Evolutionary conservation across 2,888 invertebrate species (phyloP), one percentile per base, ranked within the genome.

Genomic region (Tuberolachnus salignus): DNA sequence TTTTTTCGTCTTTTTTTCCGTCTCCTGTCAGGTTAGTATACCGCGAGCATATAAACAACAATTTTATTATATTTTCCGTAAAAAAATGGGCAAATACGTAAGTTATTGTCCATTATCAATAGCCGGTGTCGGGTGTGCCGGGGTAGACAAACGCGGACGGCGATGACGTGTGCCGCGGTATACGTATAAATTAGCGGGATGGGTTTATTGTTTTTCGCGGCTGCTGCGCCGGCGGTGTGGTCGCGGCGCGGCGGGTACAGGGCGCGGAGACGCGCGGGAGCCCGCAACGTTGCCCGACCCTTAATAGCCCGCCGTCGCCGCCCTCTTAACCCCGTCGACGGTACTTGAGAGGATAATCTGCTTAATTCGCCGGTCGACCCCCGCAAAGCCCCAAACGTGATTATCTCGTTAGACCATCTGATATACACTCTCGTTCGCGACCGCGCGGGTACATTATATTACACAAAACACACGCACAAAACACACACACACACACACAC

Each of bases 361-460:
- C 59, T 78, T 78, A 78, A 78, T 78, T 78, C 78, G 78, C 19
- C 75, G 57, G 57, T 4, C 69, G 67, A 69, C 67, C 78, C 78
- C 78, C 57, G 75, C 78, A 51, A 67, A 69, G 78, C 59, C 59
- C 51, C 78, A 69, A 69, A 78, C 51, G 67, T 61, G 69, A 78
- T 78, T 51, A 78, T 78, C 69, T 78, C 78, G 78, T 78, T 78
- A 78, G 57, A 61, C 67, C 66, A 49, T 67, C 78, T 49, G 57
- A 78, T 78, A 67, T 26, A 8, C 59, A 16, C 59, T 19, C 16
- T 23, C 55, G 66, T 66, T 44, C 59, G 8, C 21, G 34, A 19
- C 44, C 19, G 70, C 42, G 34, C 55, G 34, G 70, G 6, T 34
- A 34, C 34, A 6, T 34, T 34, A 34, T 55, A 55, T 26, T 57